Evolutionary conservation across 2,888 invertebrate genomes (phyloP).

Genomic region (Elegia similella): DNA sequence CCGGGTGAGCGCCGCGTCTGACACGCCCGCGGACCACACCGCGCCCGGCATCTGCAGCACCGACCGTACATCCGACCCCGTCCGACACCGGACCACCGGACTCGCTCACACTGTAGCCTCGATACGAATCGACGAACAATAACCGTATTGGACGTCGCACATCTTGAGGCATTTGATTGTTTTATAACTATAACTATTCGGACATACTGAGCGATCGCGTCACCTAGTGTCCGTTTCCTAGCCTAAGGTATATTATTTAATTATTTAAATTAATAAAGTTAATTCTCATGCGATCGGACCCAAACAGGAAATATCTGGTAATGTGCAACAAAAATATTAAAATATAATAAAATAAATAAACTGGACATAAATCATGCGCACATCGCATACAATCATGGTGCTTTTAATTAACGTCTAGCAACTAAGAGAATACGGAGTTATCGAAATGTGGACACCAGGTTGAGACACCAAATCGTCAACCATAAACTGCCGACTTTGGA

Average conservation of each 20-base stretch:
- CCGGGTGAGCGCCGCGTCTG: slow-evolving; percentile 85
- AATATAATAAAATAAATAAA: slow-evolving; percentile 20
- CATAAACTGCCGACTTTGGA: too few species aligned
- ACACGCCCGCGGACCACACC: slow-evolving; percentile 44
- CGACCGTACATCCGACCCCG: slow-evolving; percentile 41
- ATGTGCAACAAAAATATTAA: slow-evolving; percentile 46
- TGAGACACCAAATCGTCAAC: too few species aligned
- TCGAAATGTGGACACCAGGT: too few species aligned
- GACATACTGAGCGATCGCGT: slow-evolving; percentile 18
- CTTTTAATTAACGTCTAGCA: background rate
- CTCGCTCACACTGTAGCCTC: slow-evolving; percentile 44
- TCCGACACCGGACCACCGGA: slow-evolving; percentile 17
- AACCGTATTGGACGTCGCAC: slow-evolving; percentile 50
- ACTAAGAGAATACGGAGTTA: background rate
- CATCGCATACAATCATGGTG: slow-evolving; percentile 23
- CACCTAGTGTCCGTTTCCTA: slow-evolving; percentile 17
- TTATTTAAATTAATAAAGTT: slow-evolving; percentile 26
- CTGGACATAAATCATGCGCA: slow-evolving; percentile 33
- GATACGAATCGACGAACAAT: slow-evolving; percentile 44
- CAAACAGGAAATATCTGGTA: slow-evolving; percentile 70
- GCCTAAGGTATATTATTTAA: background rate
- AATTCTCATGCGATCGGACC: slow-evolving; percentile 55
- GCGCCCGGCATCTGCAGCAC: slow-evolving; percentile 67
- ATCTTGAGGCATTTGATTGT: slow-evolving; percentile 50
- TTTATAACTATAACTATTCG: slow-evolving; percentile 12